Percentiles rank a stretch among this genome's conserved stretches.
Evolutionary conservation across 2,797 vertebrate species (phyloP).

Genomic region (Ctenosaura bakeri): DNA sequence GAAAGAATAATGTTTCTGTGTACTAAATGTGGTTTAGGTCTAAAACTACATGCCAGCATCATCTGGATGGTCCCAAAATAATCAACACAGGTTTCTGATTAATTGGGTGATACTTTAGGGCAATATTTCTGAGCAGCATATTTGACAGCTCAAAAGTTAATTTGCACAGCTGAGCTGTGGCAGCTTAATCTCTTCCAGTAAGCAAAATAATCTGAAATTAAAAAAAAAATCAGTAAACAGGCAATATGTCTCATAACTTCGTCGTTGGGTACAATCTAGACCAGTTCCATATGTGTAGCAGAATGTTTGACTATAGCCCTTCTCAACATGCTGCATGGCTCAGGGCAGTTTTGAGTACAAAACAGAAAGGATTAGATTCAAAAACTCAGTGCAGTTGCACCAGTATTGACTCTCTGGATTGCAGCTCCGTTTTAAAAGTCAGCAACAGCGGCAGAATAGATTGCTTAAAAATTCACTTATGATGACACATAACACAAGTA

Average conservation of each 20-base stretch:
- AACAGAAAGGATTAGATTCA: not conserved
- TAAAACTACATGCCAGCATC: not conserved
- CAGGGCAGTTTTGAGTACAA: not conserved
- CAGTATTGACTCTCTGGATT: not conserved
- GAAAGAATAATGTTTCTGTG: not conserved
- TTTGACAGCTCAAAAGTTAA: not conserved
- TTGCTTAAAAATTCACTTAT: too few relatives aligned
- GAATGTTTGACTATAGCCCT: not conserved
- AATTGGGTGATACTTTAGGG: too few relatives aligned
- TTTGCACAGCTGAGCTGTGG: not conserved
- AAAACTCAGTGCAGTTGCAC: not conserved
- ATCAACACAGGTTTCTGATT: not conserved
- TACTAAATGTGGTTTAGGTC: not conserved
- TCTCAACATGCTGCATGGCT: not conserved
- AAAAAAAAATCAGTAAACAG: not conserved
- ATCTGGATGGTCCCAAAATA: not conserved
- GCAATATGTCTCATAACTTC: not conserved
- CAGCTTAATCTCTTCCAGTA: not conserved
- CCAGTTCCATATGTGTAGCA: not conserved
- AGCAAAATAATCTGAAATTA: not conserved
- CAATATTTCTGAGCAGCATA: too few relatives aligned
- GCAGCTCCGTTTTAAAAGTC: not conserved
- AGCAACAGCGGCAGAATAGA: not conserved
- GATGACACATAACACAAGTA: too few relatives aligned
- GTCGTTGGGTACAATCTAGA: not conserved